Percentiles rank a stretch among this genome's conserved stretches.
phyloP scores from a whole-genome alignment of 2,113 vertebrate species.

The Dissostichus mawsoni region DNA sequence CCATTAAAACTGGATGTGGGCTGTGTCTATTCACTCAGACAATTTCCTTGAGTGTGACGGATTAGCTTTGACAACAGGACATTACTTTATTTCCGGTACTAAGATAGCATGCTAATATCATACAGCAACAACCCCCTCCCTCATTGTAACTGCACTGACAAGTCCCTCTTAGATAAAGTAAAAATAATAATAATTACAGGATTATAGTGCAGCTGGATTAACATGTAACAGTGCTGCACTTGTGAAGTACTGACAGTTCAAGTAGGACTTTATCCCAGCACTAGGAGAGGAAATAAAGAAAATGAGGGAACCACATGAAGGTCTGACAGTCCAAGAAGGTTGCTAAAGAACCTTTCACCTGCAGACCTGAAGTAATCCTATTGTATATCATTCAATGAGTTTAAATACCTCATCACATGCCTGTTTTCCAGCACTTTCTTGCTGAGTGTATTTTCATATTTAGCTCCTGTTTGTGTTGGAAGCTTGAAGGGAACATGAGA shows the following conservation, averaged over 20 bases:
- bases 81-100: conserved; percentile 50
- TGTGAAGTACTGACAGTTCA: background rate
- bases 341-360: background rate
- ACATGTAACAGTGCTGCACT: background rate
- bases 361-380: conserved; percentile 6
- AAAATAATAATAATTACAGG: background rate
- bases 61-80: conserved; percentile 61
- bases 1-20: background rate
- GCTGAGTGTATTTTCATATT: conserved; percentile 43
- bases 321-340: background rate
- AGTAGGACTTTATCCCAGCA: background rate
- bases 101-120: conserved; percentile 42
- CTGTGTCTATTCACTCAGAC: conserved; percentile 7
- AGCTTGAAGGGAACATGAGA: conserved; percentile 38
- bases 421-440: conserved; percentile 39
- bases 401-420: background rate
- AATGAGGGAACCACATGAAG: background rate
- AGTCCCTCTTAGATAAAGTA: conserved; percentile 19
- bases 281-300: background rate
- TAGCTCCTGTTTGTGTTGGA: conserved; percentile 66
- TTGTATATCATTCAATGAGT: background rate
- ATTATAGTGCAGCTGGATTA: background rate
- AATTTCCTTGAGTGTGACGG: conserved; percentile 36
- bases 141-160: background rate
- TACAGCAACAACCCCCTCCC: conserved; percentile 19